These are phyloP conservation scores for Dasysyrphus albostriatus DNA, from an alignment of 2,888 invertebrate genomes.

Conservation along the genomic window DNA sequence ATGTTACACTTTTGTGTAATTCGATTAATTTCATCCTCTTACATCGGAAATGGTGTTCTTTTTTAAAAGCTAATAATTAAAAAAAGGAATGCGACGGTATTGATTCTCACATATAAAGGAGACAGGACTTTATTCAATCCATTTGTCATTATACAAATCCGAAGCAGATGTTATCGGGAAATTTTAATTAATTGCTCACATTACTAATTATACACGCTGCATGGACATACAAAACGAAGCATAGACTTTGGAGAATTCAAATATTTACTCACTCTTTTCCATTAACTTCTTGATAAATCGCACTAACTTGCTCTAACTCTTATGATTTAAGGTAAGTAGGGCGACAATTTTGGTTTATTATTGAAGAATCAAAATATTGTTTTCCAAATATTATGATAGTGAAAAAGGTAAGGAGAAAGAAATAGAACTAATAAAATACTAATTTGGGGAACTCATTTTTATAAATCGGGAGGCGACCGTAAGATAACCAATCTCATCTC, in stretches of 20 bases:
- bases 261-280: too few species aligned
- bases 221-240: not conserved
- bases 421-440: too few species aligned
- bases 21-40: not conserved
- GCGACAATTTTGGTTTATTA: too few species aligned
- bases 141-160: not conserved
- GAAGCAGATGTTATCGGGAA: not conserved
- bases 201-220: not conserved
- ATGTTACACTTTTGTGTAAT: not conserved
- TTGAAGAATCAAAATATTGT: too few species aligned
- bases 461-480: too few species aligned
- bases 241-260: not conserved
- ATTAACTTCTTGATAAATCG: too few species aligned
- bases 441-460: too few species aligned
- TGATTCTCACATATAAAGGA: not conserved
- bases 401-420: too few species aligned
- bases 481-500: too few species aligned
- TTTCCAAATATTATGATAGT: too few species aligned
- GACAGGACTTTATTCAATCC: not conserved
- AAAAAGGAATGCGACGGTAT: not conserved
- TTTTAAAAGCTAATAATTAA: conserved; percentile 10
- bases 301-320: too few species aligned
- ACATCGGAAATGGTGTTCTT: not conserved
- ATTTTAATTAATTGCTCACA: conserved; percentile 8
- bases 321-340: too few species aligned